Conservation (phyloP, 2,113 vertebrate genomes). For the mouse (Mus musculus) region DNA sequence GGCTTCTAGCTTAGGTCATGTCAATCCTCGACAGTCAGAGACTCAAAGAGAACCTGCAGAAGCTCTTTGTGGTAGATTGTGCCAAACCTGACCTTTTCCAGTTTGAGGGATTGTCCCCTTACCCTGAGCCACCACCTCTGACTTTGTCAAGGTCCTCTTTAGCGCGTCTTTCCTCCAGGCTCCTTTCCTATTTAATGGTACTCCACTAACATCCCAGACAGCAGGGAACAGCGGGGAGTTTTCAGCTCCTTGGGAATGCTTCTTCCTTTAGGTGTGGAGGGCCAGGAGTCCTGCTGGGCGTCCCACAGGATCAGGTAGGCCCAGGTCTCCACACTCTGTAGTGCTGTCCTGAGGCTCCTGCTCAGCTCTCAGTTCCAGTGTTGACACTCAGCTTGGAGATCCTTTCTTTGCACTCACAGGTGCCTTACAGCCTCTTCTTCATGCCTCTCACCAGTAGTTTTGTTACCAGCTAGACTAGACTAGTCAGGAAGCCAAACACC, state of each 20-base stretch:
- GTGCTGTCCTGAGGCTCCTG: neutral
- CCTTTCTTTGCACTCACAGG: neutral
- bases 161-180: neutral
- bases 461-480: neutral
- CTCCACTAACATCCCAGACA: neutral
- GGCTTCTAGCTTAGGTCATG: neutral
- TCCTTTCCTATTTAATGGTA: neutral
- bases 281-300: rapidly evolving
- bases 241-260: neutral
- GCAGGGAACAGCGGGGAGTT: neutral
- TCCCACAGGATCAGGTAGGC: neutral
- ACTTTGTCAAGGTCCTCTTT: neutral
- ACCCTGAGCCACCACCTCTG: too few relatives aligned
- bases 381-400: neutral
- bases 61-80: neutral
- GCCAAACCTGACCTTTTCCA: neutral
- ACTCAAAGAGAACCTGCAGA: neutral
- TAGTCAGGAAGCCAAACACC: neutral
- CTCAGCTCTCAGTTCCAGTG: neutral
- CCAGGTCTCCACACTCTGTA: neutral
- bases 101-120: neutral
- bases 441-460: neutral
- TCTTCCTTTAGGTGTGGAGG: neutral
- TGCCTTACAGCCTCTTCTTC: rapidly evolving
- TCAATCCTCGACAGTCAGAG: neutral